These are phyloP conservation scores for Caenorhabditis sp. DNA, from an alignment of 2,888 invertebrate genomes.

Conservation along the genomic window DNA sequence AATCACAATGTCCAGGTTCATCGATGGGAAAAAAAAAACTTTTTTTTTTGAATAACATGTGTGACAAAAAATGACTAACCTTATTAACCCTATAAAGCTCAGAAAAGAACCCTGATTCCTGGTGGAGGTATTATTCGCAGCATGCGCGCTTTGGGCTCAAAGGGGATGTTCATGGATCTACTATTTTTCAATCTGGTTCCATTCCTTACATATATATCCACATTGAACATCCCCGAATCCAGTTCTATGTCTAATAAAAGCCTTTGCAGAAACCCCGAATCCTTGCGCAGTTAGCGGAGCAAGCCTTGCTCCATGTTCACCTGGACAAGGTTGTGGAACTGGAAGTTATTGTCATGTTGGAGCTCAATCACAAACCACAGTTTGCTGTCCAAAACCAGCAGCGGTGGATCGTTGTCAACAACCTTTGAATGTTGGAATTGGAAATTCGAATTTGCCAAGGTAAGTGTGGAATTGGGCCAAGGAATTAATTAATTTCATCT, in stretches of 20 bases:
- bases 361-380: constrained; percentile 63
- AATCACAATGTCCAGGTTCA: constrained; percentile 62
- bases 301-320: constrained; percentile 45
- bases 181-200: too few species aligned
- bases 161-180: too few species aligned
- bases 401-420: constrained; percentile 67
- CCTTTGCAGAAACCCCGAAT: constrained; percentile 67
- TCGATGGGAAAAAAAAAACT: too few species aligned
- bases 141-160: not conserved
- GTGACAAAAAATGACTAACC: not conserved
- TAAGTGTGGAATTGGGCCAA: constrained; percentile 36
- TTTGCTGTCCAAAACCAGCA: constrained; percentile 71
- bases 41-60: too few species aligned
- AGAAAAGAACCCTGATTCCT: not conserved
- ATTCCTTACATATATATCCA: too few species aligned
- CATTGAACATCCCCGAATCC: not conserved
- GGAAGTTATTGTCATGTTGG: constrained; percentile 69
- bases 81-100: not conserved
- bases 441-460: constrained; percentile 67
- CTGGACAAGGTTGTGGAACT: constrained; percentile 47
- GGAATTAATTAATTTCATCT: too few species aligned
- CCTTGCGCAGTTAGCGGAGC: constrained; percentile 63
- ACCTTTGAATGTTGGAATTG: constrained; percentile 67
- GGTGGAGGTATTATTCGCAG: not conserved
- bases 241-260: not conserved